Conservation (phyloP, 2,797 vertebrate species). For the Scarus forsteni region DNA sequence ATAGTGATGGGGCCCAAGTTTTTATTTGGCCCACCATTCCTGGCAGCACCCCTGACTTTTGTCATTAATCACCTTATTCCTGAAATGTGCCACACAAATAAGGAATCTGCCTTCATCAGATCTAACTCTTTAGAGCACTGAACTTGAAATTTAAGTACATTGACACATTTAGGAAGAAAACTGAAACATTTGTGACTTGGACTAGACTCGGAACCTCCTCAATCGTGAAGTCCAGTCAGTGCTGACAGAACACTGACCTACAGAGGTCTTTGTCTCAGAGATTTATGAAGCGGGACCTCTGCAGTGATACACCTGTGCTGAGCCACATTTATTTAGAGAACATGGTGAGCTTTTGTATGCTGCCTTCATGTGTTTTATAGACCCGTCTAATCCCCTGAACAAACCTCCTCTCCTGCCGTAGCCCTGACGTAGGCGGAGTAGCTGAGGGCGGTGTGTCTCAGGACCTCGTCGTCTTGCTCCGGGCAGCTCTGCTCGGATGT, state of each 20-base stretch:
- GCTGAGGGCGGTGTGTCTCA: conserved; percentile 77
- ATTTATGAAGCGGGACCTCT: not conserved
- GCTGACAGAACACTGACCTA: not conserved
- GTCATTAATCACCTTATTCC: too few relatives aligned
- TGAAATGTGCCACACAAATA: too few relatives aligned
- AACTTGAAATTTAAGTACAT: too few relatives aligned
- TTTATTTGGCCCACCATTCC: too few relatives aligned
- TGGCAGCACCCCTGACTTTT: too few relatives aligned
- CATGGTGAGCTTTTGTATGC: too few relatives aligned
- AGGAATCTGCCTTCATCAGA: too few relatives aligned
- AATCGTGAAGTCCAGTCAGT: not conserved
- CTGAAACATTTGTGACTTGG: too few relatives aligned
- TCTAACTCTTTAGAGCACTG: too few relatives aligned
- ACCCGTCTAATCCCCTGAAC: not conserved
- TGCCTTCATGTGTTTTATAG: not conserved
- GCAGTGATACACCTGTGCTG: not conserved
- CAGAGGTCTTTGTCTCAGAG: not conserved
- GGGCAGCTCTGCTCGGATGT: conserved; percentile 50
- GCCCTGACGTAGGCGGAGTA: conserved; percentile 87
- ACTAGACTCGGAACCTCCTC: not conserved
- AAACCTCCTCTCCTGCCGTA: conserved; percentile 87
- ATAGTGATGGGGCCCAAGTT: too few relatives aligned
- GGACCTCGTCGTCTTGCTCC: conserved; percentile 77
- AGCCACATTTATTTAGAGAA: not conserved
- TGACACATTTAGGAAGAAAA: too few relatives aligned